Evolutionary conservation across 2,113 vertebrate genomes (phyloP), one percentile per base, ranked within the genome.

Genomic region (Saccopteryx leptura): DNA sequence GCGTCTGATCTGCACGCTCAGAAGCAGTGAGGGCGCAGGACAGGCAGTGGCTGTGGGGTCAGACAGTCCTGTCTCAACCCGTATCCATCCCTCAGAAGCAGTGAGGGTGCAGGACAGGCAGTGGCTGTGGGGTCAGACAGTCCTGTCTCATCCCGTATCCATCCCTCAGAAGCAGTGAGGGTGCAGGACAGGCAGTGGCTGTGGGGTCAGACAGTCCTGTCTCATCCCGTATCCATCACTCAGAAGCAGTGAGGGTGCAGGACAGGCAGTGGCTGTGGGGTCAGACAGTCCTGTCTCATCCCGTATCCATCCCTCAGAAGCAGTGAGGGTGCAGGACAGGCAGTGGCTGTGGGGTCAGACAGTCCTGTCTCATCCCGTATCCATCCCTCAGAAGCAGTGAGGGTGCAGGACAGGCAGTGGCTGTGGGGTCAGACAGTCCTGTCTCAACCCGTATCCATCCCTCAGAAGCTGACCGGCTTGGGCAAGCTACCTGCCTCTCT

Each of bases 401-500:
- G 65, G 46, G 9, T 39, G 10, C 80, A 1, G 9, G 72, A 9
- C 61, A 89, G 58, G 26, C 75, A 71, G 31, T 0, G 0, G 17
- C 15, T 63, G 39, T 81, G n/a, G 33, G 94, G 72, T 78, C 72
- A 65, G 61, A 48, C 21, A 23, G 84, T 5, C 19, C 9, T 31
- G 9, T n/a, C 61, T 79, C 54, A n/a, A 48, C 65, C 39, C 6
- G 3, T 2, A 60, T 65, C 5, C 19, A n/a, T 69, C 10, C 93
- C 61, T 13, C 58, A 33, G 81, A 78, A 90, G 95, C 7, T 76
- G 31, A 50, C 39, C 23, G 9, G 8, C 28, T 68, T 4, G 9
- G 86, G 46, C 80, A 89, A 95, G 26, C 5, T 50, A 79, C 26
- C 79, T 61, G 31, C 83, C 50, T 48, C 52, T 78, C 76, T 92